Conservation (phyloP, 1,140 invertebrate species). For the Lepidurus couesii region DNA sequence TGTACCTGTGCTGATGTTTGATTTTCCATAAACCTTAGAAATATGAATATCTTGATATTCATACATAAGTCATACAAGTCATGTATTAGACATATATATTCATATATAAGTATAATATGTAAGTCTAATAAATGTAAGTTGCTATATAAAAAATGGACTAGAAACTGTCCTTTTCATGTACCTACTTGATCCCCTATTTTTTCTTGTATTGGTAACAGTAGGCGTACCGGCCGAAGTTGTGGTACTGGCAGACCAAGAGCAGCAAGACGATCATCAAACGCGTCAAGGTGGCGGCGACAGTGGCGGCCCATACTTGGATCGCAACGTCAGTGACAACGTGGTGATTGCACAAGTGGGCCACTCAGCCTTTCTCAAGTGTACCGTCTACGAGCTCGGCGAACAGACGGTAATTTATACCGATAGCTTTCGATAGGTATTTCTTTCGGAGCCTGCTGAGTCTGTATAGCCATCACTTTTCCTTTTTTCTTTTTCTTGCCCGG, state of each 20-base stretch:
- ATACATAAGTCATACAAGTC: too few relatives aligned
- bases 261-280: neutral
- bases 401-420: conserved; percentile 49
- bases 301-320: conserved; percentile 29
- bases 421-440: neutral
- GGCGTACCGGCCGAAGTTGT: conserved; percentile 5
- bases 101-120: too few relatives aligned
- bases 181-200: neutral
- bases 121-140: too few relatives aligned
- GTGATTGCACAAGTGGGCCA: conserved; percentile 75
- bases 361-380: conserved; percentile 76
- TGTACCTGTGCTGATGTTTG: too few relatives aligned
- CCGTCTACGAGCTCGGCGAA: conserved; percentile 60
- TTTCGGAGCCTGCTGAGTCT: neutral
- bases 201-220: neutral
- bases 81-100: too few relatives aligned
- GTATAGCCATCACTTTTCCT: neutral
- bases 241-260: neutral
- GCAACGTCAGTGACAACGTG: conserved; percentile 64
- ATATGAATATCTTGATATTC: too few relatives aligned
- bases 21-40: too few relatives aligned
- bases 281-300: neutral
- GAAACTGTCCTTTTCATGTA: too few relatives aligned
- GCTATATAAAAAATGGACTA: too few relatives aligned
- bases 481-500: neutral